Evolutionary conservation across 2,113 vertebrate species (phyloP).

Genomic region (Barbus barbus): DNA sequence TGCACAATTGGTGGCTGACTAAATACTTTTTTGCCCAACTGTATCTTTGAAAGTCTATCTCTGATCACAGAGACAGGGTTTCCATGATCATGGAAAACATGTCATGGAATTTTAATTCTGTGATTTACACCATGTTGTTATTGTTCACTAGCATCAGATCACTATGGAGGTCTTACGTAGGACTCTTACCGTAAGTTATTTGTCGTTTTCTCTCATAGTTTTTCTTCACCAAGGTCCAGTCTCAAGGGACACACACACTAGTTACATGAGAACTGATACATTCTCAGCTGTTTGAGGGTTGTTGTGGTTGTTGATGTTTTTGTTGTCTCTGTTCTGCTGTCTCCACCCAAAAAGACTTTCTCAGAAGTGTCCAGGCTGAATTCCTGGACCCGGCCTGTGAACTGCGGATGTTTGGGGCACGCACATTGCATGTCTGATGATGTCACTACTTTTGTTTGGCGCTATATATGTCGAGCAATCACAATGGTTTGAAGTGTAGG

Average conservation of each 20-base stretch:
- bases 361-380: conserved; percentile 29
- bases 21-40: too few relatives aligned
- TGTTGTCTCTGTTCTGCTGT: conserved; percentile 25
- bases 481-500: conserved; percentile 51
- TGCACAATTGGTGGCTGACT: too few relatives aligned
- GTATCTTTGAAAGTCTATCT: neutral
- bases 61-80: too few relatives aligned
- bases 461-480: conserved; percentile 52
- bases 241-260: neutral
- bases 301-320: conserved; percentile 10
- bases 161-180: neutral
- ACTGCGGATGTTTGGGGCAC: conserved; percentile 50
- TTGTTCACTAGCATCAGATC: neutral
- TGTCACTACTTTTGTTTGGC: conserved; percentile 56
- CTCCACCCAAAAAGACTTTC: conserved; percentile 50
- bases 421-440: conserved; percentile 50
- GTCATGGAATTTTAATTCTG: neutral
- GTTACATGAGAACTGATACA: neutral
- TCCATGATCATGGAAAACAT: neutral
- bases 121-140: neutral
- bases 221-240: neutral
- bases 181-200: neutral
- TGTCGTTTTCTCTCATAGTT: neutral
- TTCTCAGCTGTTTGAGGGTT: neutral
- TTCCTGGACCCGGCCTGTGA: conserved; percentile 50